Percentiles rank a stretch among this genome's conserved stretches.
phyloP scores from a whole-genome alignment of 2,888 invertebrate species.

The Unio delphinus region DNA sequence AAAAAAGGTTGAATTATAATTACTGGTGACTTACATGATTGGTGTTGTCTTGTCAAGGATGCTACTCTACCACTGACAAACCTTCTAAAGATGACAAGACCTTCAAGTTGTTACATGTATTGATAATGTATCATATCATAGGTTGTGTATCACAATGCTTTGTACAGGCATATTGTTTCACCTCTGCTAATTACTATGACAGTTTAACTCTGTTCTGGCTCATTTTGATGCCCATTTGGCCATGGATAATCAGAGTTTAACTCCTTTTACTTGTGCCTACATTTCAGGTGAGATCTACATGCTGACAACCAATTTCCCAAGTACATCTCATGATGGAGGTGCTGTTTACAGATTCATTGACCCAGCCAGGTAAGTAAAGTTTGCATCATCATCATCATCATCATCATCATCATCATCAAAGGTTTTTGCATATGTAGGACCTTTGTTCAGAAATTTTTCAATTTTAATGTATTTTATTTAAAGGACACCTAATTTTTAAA shows the following conservation, averaged over 20 bases:
- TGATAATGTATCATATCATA: too few relatives aligned
- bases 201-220: too few relatives aligned
- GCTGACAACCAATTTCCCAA: constrained; percentile 36
- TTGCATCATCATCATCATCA: not conserved
- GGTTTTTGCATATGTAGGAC: not conserved
- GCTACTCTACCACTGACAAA: too few relatives aligned
- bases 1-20: too few relatives aligned
- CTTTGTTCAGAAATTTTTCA: not conserved
- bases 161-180: too few relatives aligned
- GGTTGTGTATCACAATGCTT: too few relatives aligned
- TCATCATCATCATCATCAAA: not conserved
- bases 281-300: constrained; percentile 51
- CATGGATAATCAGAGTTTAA: not conserved
- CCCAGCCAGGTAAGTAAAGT: constrained; percentile 38
- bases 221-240: not conserved
- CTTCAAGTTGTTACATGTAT: too few relatives aligned
- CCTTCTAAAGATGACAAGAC: too few relatives aligned
- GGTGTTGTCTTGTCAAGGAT: too few relatives aligned
- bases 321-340: constrained; percentile 23
- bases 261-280: not conserved
- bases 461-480: not conserved
- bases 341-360: constrained; percentile 47
- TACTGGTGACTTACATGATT: too few relatives aligned
- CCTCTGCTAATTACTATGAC: too few relatives aligned
- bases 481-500: not conserved